Evolutionary conservation across 2,113 vertebrate species (phyloP).

Genomic region (Lepus americanus): DNA sequence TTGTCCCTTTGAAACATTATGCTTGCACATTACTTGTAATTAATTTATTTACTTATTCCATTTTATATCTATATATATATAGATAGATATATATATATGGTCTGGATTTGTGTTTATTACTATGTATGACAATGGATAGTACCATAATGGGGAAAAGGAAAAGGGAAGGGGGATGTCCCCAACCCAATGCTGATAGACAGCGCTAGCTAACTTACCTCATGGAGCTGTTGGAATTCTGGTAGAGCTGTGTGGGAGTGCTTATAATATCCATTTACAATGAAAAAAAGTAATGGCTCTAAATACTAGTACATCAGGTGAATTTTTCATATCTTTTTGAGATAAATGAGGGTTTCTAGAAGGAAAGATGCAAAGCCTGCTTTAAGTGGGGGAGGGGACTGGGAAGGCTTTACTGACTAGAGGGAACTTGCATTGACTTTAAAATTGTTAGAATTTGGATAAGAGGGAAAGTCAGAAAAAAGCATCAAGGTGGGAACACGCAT

Average conservation of each 20-base stretch:
- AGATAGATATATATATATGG: too few species aligned
- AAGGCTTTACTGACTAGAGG: neutral
- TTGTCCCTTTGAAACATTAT: neutral
- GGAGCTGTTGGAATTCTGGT: neutral
- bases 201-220: rapidly evolving
- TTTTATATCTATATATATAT: neutral
- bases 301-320: neutral
- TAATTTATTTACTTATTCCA: neutral
- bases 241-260: neutral
- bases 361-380: neutral
- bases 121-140: neutral
- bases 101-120: neutral
- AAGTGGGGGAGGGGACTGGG: neutral
- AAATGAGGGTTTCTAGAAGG: neutral
- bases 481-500: neutral
- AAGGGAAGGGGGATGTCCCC: neutral
- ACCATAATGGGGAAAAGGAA: too few species aligned
- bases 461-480: neutral
- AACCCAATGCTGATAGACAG: neutral
- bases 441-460: neutral
- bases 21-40: neutral
- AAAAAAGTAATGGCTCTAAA: neutral
- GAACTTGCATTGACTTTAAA: neutral
- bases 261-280: neutral
- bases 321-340: neutral